Conservation (phyloP, 2,113 vertebrate genomes). For the Cyprinodon brontotheroides region DNA sequence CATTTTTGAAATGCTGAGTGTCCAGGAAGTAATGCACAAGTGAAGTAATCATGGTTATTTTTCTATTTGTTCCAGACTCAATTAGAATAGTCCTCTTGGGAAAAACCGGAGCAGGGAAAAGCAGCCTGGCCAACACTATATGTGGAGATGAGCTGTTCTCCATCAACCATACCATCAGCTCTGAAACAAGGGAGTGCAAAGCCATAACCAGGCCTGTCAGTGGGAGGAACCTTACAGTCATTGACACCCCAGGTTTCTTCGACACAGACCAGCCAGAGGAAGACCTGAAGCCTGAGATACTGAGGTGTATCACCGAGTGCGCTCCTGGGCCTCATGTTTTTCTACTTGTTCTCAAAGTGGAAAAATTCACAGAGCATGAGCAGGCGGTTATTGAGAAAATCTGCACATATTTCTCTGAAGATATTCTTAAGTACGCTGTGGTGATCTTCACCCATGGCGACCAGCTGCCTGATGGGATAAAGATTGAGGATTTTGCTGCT, state of each 20-base stretch:
- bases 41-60: neutral
- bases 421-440: neutral
- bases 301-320: neutral
- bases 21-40: neutral
- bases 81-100: conserved; percentile 25
- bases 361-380: conserved; percentile 25
- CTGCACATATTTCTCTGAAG: conserved; percentile 26
- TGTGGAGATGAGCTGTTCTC: neutral
- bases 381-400: conserved; percentile 3
- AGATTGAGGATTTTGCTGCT: conserved; percentile 15
- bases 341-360: conserved; percentile 17
- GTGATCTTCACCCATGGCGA: conserved; percentile 13
- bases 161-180: conserved; percentile 1
- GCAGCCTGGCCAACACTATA: conserved; percentile 25
- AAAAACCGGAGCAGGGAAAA: conserved; percentile 29
- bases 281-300: conserved; percentile 11
- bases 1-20: too few relatives aligned
- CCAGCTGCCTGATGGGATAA: neutral
- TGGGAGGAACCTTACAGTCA: conserved; percentile 32
- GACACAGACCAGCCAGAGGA: conserved; percentile 17
- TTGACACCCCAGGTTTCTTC: conserved; percentile 54
- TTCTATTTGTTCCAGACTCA: neutral
- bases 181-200: neutral
- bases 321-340: conserved; percentile 26
- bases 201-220: conserved; percentile 12